phyloP scores from a whole-genome alignment of 35 echinoderm and acorn worm genomes.

The Anneissia japonica region DNA sequence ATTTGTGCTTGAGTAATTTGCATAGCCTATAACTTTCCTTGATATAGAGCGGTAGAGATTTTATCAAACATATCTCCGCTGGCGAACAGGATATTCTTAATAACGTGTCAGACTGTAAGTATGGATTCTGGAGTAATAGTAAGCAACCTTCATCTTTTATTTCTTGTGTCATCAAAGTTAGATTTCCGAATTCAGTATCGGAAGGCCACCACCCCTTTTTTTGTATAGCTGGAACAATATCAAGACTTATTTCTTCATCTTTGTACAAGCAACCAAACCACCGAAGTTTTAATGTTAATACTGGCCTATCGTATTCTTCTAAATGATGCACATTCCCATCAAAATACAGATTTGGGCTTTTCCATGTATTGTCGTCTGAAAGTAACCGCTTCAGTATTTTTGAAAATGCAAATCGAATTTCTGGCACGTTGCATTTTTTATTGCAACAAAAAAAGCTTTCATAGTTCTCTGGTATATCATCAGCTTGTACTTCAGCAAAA shows the following conservation, averaged over 20 bases:
- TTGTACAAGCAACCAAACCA: constrained; percentile 1
- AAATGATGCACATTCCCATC: background rate
- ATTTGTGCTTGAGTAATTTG: background rate
- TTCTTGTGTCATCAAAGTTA: background rate
- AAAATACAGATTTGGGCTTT: background rate
- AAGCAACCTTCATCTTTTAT: background rate
- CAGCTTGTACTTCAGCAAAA: background rate
- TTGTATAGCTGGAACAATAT: background rate
- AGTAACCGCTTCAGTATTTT: background rate
- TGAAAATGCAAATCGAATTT: background rate
- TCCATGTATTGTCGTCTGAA: background rate
- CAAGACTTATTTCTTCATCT: constrained; percentile 1
- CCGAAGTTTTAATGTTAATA: background rate
- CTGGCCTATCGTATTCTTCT: background rate
- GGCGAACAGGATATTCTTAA: background rate
- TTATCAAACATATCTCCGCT: background rate
- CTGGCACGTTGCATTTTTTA: background rate
- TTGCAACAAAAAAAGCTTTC: background rate
- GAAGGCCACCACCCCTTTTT: background rate
- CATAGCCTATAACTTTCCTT: background rate
- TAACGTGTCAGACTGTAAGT: background rate
- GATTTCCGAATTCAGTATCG: background rate
- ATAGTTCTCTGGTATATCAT: background rate
- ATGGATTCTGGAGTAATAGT: background rate
- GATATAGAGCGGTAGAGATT: background rate